Base-by-base conservation (phyloP, 2,797 vertebrate species). In the Stomatorhinus walkeri region DNA sequence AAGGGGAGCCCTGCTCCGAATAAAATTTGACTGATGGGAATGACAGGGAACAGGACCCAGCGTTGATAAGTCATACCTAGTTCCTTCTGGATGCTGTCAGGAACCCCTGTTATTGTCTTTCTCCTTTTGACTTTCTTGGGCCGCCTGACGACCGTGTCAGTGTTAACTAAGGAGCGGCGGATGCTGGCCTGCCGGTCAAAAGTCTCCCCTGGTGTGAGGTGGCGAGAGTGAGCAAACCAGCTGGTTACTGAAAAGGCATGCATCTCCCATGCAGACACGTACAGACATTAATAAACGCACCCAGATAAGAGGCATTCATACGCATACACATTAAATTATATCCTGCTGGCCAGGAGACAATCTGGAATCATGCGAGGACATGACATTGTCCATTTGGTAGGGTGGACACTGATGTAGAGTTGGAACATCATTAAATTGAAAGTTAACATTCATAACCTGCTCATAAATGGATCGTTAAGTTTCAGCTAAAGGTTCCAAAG, bases 51-150 rank as follows among this genome's bases (percentile, higher is more conserved):
- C 87, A 92, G 91, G 95, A 95, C 93, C 94, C 95, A 95, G 94
- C 94, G 94, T 95, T 96, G 94, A 95, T 93, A 93, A 96, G 95
- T 96, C 98, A 96, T 99, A 99, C 98, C 98, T 99, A 99, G 96
- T 96, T 99, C 98, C 96, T 96, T 97, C 95, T 98, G 97, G 96
- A 99, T 92, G 98, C 95, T 96, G 97, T 99, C 97, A 95, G 98
- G 98, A 94, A 99, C 94, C 95, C 98, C 98, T 97, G 98, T 97
- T 96, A 99, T 99, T 96, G 98, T 99, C 97, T 99, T 99, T 99
- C 98, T 98, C 97, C 98, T 97, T 97, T 97, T 99, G 97, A 99
- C 97, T 97, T 99, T 99, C 97, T 98, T 98, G 97, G 98, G 96
- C 94, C 98, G 97, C 95, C 97, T 98, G 96, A 97, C 97, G 95